Conservation (phyloP, 2,888 invertebrate genomes). For the Drosophila meridionalis region DNA sequence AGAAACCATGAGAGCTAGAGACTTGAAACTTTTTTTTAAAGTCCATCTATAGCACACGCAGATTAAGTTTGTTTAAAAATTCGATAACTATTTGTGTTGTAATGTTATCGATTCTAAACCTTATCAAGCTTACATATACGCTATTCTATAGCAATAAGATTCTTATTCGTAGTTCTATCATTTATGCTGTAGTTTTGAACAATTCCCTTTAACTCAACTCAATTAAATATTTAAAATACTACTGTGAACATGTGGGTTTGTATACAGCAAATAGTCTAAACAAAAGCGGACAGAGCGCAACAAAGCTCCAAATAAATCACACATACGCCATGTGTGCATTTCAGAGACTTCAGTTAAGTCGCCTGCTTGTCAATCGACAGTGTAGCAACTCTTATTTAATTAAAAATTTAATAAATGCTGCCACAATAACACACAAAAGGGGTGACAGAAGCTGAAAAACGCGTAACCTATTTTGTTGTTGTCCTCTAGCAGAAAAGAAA, state of each 20-base stretch:
- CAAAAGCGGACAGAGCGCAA: not conserved
- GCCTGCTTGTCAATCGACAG: slow-evolving; percentile 55
- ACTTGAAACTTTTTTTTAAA: no score
- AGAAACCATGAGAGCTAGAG: no score
- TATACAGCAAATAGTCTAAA: slow-evolving; percentile 1
- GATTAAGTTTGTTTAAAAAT: no score
- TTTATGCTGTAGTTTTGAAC: slow-evolving; percentile 4
- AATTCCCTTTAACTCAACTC: not conserved
- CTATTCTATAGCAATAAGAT: no score
- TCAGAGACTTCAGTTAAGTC: slow-evolving; percentile 9
- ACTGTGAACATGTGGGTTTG: not conserved
- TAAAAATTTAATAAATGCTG: slow-evolving; percentile 65
- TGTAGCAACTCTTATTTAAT: slow-evolving; percentile 54
- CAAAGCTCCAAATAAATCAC: slow-evolving; percentile 22
- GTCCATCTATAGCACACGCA: no score
- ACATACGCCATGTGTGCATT: slow-evolving; percentile 12
- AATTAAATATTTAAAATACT: slow-evolving; percentile 24
- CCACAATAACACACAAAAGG: slow-evolving; percentile 5
- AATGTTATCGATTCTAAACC: no score
- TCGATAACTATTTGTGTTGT: no score
- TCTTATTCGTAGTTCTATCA: not conserved
- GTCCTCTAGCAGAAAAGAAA: slow-evolving; percentile 16
- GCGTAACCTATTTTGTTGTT: slow-evolving; percentile 53
- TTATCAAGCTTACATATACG: no score
- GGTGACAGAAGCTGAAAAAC: slow-evolving; percentile 7